phyloP scores from a whole-genome alignment of 1,140 invertebrate species.

The Philotrypesis tridentata region DNA sequence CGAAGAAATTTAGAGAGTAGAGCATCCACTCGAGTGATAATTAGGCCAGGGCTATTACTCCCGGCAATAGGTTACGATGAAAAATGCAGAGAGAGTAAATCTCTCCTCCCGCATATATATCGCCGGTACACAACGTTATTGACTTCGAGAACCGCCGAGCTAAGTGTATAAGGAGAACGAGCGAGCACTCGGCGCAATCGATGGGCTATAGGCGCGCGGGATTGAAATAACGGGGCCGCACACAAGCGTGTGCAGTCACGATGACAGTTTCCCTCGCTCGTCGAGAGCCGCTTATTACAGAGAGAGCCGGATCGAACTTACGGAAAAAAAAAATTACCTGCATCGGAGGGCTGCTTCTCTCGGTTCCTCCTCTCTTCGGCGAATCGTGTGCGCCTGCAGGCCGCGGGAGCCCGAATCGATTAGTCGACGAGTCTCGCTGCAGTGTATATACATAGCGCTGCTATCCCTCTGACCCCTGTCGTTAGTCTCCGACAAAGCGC shows the following conservation, averaged over 20 bases:
- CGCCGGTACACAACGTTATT: constrained; percentile 38
- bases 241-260: background rate
- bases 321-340: too few species aligned
- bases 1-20: too few species aligned
- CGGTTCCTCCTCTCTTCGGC: too few species aligned
- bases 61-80: background rate
- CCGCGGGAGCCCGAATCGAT: constrained; percentile 4
- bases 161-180: background rate
- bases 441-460: too few species aligned
- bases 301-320: too few species aligned
- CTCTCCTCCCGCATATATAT: background rate
- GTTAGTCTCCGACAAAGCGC: constrained; percentile 60
- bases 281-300: too few species aligned
- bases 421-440: background rate
- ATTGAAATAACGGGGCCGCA: constrained; percentile 10
- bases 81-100: constrained; percentile 23
- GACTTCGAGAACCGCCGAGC: constrained; percentile 7
- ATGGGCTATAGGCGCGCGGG: background rate
- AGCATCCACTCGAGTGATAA: too few species aligned
- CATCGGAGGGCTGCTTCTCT: too few species aligned
- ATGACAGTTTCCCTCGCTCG: constrained; percentile 15
- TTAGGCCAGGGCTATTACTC: background rate
- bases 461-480: constrained; percentile 44
- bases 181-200: constrained; percentile 33
- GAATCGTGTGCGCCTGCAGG: background rate